phyloP scores from a whole-genome alignment of 2,888 invertebrate species.

The Drosophila colorata region DNA sequence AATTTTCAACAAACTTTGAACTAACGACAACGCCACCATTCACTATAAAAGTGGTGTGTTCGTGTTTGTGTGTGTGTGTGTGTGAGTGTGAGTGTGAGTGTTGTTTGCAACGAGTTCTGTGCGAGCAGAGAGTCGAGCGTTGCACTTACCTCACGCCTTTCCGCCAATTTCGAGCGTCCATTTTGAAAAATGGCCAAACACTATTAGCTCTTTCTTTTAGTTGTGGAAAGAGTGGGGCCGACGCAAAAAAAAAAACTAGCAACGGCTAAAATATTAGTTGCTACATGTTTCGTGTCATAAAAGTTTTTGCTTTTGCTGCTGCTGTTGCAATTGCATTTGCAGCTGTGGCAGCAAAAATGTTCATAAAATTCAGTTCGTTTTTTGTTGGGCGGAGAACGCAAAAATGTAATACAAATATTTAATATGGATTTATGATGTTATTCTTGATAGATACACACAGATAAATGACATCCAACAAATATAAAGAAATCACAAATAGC shows the following conservation, averaged over 20 bases:
- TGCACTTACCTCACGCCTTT: slow-evolving; percentile 27
- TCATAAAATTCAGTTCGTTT: slow-evolving; percentile 30
- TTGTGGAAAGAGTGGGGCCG: neutral
- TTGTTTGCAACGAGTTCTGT: slow-evolving; percentile 48
- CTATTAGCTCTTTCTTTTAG: slow-evolving; percentile 70
- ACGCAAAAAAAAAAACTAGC: slow-evolving; percentile 16
- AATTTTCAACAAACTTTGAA: slow-evolving; percentile 77
- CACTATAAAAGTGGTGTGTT: slow-evolving; percentile 10
- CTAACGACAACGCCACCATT: slow-evolving; percentile 67
- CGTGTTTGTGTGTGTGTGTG: slow-evolving; percentile 10
- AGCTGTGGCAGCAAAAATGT: slow-evolving; percentile 34
- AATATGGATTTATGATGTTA: slow-evolving; percentile 38
- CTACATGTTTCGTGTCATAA: slow-evolving; percentile 76
- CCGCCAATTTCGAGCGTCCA: slow-evolving; percentile 46
- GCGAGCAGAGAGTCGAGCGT: slow-evolving; percentile 6
- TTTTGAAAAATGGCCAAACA: slow-evolving; percentile 80
- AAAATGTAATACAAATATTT: slow-evolving; percentile 46
- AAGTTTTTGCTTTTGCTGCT: slow-evolving; percentile 50
- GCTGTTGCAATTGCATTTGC: slow-evolving; percentile 7
- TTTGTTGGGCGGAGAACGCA: slow-evolving; percentile 17
- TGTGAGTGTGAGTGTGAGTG: too few relatives aligned
- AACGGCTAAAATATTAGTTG: slow-evolving; percentile 75
- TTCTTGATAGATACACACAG: slow-evolving; percentile 22
- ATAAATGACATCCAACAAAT: slow-evolving; percentile 3
- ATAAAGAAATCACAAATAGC: neutral